Percentiles rank a stretch among this genome's conserved stretches.
Evolutionary conservation across 2,113 vertebrate species (phyloP).

Genomic region (Sylvietta virens): DNA sequence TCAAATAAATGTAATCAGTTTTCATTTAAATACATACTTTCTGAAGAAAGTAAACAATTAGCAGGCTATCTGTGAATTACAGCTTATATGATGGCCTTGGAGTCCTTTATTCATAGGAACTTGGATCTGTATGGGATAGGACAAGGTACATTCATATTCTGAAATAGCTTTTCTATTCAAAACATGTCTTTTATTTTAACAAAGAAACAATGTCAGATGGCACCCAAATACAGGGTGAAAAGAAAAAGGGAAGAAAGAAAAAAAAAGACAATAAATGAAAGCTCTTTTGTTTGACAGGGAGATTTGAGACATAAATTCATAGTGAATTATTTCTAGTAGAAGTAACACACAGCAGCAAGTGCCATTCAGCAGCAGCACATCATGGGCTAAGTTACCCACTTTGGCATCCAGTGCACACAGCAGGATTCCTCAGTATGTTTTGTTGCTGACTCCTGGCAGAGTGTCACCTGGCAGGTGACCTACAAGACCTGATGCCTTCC

Average conservation of each 20-base stretch:
- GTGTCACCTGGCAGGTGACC: not conserved
- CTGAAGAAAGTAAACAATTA: not conserved
- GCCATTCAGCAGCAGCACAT: not conserved
- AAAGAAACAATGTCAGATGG: not conserved
- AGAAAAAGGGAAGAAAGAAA: fast-evolving
- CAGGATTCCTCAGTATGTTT: not conserved
- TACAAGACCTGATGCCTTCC: not conserved
- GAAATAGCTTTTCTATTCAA: not conserved
- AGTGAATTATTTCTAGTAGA: not conserved
- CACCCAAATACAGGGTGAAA: not conserved
- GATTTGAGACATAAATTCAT: not conserved
- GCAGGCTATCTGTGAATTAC: not conserved
- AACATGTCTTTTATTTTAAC: not conserved
- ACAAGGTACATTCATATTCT: not conserved
- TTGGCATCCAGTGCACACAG: not conserved
- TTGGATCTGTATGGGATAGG: not conserved
- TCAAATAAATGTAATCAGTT: not conserved
- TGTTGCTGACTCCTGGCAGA: not conserved
- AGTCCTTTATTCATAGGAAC: not conserved
- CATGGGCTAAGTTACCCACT: not conserved
- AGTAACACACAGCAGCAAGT: not conserved
- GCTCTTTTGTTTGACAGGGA: not conserved
- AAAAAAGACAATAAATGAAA: not conserved
- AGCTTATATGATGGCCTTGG: not conserved
- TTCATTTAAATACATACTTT: not conserved